Conservation (phyloP, 2,888 invertebrate genomes). For the Clistopyga incitator region DNA sequence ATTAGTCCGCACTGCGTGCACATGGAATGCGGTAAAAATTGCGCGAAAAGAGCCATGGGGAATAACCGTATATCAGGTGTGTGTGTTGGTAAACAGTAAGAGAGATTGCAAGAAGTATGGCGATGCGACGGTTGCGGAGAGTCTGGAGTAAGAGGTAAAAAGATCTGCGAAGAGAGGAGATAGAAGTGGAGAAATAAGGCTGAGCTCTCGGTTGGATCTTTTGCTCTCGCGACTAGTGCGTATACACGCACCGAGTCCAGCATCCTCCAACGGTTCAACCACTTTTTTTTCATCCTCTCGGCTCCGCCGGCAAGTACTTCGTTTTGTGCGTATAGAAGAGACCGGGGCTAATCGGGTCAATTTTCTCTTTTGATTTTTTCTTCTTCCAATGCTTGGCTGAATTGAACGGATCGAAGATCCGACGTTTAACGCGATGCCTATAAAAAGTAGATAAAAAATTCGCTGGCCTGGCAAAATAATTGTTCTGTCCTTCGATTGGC, state of each 20-base stretch:
- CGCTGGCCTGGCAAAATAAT: too few relatives aligned
- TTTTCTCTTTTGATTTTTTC: too few relatives aligned
- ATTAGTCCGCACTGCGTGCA: background rate
- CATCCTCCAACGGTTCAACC: slow-evolving; percentile 64
- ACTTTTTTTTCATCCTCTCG: slow-evolving; percentile 43
- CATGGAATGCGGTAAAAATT: background rate
- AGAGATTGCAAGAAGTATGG: slow-evolving; percentile 19
- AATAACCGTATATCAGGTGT: slow-evolving; percentile 42
- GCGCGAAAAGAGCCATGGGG: background rate
- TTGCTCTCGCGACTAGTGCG: slow-evolving; percentile 9
- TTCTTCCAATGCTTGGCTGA: too few relatives aligned
- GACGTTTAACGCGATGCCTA: too few relatives aligned
- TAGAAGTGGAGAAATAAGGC: slow-evolving; percentile 44
- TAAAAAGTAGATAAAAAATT: too few relatives aligned
- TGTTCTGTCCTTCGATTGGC: too few relatives aligned
- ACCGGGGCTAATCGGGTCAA: too few relatives aligned
- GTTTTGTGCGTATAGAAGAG: slow-evolving; percentile 30
- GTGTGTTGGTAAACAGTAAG: background rate
- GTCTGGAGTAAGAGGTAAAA: slow-evolving; percentile 8
- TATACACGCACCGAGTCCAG: slow-evolving; percentile 16
- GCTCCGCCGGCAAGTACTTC: slow-evolving; percentile 15
- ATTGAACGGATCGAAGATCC: too few relatives aligned
- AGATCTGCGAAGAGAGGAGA: slow-evolving; percentile 23
- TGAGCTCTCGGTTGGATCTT: slow-evolving; percentile 26
- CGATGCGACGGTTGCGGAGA: slow-evolving; percentile 11